Percentiles rank a stretch among this genome's conserved stretches.
Conservation (phyloP, 2,797 vertebrate species). For the Argyrosomus regius region DNA sequence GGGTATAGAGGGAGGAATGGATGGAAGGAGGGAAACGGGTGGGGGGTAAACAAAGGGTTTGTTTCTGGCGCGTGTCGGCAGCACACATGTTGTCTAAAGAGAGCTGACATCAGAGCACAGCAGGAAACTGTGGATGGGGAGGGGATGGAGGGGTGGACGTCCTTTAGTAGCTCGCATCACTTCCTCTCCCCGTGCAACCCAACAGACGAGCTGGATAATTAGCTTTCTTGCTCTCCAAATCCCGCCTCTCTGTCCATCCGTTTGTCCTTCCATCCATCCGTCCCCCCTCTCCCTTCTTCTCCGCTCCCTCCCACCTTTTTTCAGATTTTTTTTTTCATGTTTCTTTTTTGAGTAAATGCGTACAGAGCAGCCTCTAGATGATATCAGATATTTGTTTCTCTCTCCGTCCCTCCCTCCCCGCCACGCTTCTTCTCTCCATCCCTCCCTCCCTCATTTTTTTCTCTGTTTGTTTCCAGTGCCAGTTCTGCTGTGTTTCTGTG, state of each 20-base stretch:
- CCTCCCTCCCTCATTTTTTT: constrained; percentile 77
- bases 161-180: constrained; percentile 96
- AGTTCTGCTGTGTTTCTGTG: constrained; percentile 87
- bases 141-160: constrained; percentile 89
- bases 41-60: constrained; percentile 94
- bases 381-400: constrained; percentile 81
- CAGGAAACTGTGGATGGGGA: constrained; percentile 89
- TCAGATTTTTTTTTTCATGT: constrained; percentile 65
- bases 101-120: constrained; percentile 99
- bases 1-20: constrained; percentile 88
- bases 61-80: constrained; percentile 94
- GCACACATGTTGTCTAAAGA: constrained; percentile 99
- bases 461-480: constrained; percentile 87
- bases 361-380: constrained; percentile 84
- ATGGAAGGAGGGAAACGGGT: constrained; percentile 39
- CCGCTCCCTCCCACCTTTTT: constrained; percentile 71
- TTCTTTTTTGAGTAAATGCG: constrained; percentile 81
- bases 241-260: constrained; percentile 80
- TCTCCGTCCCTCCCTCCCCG: constrained; percentile 73
- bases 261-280: constrained; percentile 77
- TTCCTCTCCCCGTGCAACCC: constrained; percentile 94
- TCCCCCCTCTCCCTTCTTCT: constrained; percentile 55
- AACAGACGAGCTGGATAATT: constrained; percentile 93
- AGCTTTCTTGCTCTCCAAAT: constrained; percentile 88
- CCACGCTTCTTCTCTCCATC: constrained; percentile 72